Evolutionary conservation across 2,888 invertebrate genomes (phyloP), one percentile per base, ranked within the genome.

Genomic region (Lumbricus terrestris): DNA sequence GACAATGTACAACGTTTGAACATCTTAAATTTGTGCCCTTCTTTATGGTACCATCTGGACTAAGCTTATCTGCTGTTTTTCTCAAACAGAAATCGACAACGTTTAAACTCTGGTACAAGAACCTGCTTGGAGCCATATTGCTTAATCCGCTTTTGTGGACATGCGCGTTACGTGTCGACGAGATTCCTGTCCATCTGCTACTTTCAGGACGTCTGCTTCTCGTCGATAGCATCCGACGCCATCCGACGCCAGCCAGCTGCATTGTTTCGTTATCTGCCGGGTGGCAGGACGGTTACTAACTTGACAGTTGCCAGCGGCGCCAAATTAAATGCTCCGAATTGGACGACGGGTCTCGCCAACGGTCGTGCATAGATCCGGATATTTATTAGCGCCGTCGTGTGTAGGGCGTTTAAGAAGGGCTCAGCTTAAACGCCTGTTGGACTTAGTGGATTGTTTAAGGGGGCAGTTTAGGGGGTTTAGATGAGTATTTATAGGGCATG

Each of bases 211-310:
- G 29, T 69, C 69, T 8, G n/a, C n/a, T 29, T n/a, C 13, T 69
- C n/a, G 69, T 29, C 69, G 69, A 69, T n/a, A n/a, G 29, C 69
- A 69, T 29, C 69, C 69, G n/a, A 69, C 69, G 69, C 69, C 69
- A 69, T 29, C 69, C 69, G n/a, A 69, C 69, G 69, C 29, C n/a
- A n/a, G n/a, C n/a, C 11, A n/a, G 69, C 16, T 69, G 11, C 69
- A n/a, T 69, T 69, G 69, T 69, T 69, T 69, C 69, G 69, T 69
- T 69, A 69, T 69, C 69, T 69, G 69, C 69, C 69, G 69, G 69
- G 8, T 69, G 69, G 69, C 69, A 69, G 54, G 69, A 15, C 69
- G 29, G 69, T 69, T 69, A 69, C 69, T n/a, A 69, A 69, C 69
- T 69, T 69, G 69, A 69, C 69, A 69, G 69, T 69, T 69, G 69